These are phyloP conservation scores for Aramus guarauna DNA, from an alignment of 2,113 vertebrate species.

Conservation along the genomic window DNA sequence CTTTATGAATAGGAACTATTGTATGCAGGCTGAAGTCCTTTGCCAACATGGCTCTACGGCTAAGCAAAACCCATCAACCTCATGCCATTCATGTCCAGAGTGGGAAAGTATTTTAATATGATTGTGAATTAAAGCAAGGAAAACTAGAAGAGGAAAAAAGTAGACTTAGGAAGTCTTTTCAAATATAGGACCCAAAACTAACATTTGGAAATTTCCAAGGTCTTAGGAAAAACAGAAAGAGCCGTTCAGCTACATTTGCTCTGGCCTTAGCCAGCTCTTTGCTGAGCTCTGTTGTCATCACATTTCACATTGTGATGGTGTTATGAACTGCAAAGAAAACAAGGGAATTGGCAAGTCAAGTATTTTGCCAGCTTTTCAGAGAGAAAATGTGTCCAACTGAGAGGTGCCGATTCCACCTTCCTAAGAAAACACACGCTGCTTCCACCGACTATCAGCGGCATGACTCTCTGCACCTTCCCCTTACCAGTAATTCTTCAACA, in stretches of 20 bases:
- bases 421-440: background rate
- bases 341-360: slow-evolving; percentile 40
- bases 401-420: slow-evolving; percentile 40
- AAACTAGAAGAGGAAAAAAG: background rate
- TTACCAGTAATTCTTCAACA: background rate
- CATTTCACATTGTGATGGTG: slow-evolving; percentile 53
- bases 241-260: slow-evolving; percentile 44
- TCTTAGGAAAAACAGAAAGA: slow-evolving; percentile 38
- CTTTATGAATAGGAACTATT: background rate
- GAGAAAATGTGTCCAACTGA: slow-evolving; percentile 4
- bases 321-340: slow-evolving; percentile 56
- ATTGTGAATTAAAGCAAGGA: background rate
- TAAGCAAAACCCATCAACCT: background rate
- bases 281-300: slow-evolving; percentile 48
- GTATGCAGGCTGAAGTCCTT: background rate
- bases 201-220: slow-evolving; percentile 49
- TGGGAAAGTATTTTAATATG: background rate
- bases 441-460: background rate
- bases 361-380: slow-evolving; percentile 51
- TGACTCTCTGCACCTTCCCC: background rate
- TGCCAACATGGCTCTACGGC: background rate
- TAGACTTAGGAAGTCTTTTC: slow-evolving; percentile 26
- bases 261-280: slow-evolving; percentile 31
- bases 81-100: background rate
- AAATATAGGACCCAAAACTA: slow-evolving; percentile 29